Conservation (phyloP, 1,140 invertebrate species). For the Saccostrea glomerata region DNA sequence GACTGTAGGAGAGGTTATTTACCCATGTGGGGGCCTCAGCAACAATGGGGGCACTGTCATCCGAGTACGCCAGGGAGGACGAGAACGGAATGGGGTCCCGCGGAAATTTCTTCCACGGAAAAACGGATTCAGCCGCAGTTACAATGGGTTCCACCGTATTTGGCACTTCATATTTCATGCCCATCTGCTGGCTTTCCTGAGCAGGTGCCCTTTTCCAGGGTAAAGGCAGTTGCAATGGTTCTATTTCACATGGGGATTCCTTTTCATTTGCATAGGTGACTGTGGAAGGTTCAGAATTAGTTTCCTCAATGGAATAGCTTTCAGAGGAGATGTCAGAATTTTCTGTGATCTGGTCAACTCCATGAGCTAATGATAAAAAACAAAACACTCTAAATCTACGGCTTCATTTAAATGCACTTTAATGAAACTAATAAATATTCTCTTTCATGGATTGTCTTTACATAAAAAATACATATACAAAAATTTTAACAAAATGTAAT, state of each 20-base stretch:
- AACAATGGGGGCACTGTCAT: slow-evolving; percentile 69
- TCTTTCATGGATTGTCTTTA: not conserved
- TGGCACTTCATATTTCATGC: not conserved
- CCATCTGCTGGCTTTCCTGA: not conserved
- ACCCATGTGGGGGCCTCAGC: slow-evolving; percentile 75
- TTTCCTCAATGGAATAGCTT: not conserved
- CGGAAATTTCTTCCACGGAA: slow-evolving; percentile 73
- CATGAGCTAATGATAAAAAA: slow-evolving; percentile 16
- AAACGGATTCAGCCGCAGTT: slow-evolving; percentile 68
- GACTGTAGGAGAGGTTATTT: slow-evolving; percentile 72
- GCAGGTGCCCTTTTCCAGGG: not conserved
- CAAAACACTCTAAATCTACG: not conserved
- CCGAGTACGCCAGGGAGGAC: slow-evolving; percentile 48
- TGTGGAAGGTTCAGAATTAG: not conserved
- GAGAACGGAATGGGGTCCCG: slow-evolving; percentile 65
- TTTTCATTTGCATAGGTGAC: slow-evolving; percentile 3
- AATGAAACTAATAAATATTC: slow-evolving; percentile 3
- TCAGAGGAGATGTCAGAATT: slow-evolving; percentile 6
- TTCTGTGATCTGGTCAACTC: slow-evolving; percentile 16
- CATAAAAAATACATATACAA: too few species aligned
- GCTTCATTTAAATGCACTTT: not conserved
- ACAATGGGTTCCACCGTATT: slow-evolving; percentile 47
- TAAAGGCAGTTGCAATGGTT: not conserved
- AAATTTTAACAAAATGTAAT: too few species aligned
- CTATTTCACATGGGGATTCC: not conserved